These are phyloP conservation scores for Anguilla pacifica DNA, from an alignment of 2,797 vertebrate genomes.

Conservation along the genomic window DNA sequence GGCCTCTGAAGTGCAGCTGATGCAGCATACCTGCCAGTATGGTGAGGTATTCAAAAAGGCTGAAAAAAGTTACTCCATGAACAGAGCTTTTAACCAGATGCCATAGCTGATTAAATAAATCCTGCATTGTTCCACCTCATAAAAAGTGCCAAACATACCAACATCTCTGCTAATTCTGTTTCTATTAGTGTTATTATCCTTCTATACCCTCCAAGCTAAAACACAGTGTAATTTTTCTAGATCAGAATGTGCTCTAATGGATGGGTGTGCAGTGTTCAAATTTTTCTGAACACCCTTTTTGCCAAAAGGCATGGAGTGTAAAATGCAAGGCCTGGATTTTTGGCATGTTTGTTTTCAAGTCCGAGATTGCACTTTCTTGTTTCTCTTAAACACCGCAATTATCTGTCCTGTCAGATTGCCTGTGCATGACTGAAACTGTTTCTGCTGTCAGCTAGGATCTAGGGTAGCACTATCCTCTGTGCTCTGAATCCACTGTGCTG, in stretches of 20 bases:
- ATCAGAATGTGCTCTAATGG: neutral
- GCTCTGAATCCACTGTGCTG: neutral
- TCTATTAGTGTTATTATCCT: neutral
- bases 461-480: neutral
- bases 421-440: neutral
- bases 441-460: neutral
- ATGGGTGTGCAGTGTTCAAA: neutral
- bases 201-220: neutral
- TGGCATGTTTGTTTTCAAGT: constrained; percentile 66
- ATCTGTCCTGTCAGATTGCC: constrained; percentile 58
- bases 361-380: constrained; percentile 55
- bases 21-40: constrained; percentile 27
- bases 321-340: constrained; percentile 56
- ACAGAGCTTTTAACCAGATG: constrained; percentile 45
- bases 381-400: constrained; percentile 69
- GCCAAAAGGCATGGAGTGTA: constrained; percentile 45
- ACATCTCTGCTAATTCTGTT: constrained; percentile 20
- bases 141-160: constrained; percentile 50
- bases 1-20: neutral
- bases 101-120: constrained; percentile 37
- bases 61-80: neutral
- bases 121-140: constrained; percentile 47
- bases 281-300: neutral
- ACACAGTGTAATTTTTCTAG: neutral
- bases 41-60: neutral